Evolutionary conservation across 2,113 vertebrate species (phyloP).

Genomic region (Ondatra zibethicus): DNA sequence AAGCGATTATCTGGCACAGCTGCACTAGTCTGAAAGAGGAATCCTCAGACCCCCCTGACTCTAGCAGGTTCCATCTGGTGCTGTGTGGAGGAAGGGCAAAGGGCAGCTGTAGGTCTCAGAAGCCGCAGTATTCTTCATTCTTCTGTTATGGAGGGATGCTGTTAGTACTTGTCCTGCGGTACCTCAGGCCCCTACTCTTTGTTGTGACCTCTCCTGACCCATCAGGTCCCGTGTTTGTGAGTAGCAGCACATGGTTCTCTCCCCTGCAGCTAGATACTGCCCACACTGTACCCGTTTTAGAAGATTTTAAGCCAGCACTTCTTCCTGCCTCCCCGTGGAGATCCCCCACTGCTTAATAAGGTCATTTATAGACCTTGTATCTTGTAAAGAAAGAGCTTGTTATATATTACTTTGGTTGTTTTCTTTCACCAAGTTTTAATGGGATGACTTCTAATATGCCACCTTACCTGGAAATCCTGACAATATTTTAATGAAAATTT

Average conservation of each 20-base stretch:
- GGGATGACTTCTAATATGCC: not conserved
- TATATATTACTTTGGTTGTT: not conserved
- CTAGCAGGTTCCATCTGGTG: not conserved
- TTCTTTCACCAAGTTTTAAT: not conserved
- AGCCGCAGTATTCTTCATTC: no score
- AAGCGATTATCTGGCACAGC: not conserved
- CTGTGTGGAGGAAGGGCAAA: not conserved
- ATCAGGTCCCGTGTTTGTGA: not conserved
- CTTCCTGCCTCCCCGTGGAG: not conserved
- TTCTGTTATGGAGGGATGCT: not conserved
- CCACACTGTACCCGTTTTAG: not conserved
- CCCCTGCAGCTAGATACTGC: no score
- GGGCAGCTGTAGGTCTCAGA: not conserved
- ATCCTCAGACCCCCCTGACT: not conserved
- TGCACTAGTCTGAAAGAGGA: not conserved
- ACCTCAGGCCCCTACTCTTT: no score
- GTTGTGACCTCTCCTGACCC: not conserved
- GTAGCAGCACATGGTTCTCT: not conserved
- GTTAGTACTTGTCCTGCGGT: not conserved
- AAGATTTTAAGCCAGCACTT: not conserved
- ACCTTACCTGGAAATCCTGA: not conserved
- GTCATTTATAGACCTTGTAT: not conserved
- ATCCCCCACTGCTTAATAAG: not conserved
- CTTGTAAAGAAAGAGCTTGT: not conserved
- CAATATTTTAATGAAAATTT: conserved; percentile 33